phyloP scores from a whole-genome alignment of 2,113 vertebrate genomes.

The Eublepharis macularius region DNA sequence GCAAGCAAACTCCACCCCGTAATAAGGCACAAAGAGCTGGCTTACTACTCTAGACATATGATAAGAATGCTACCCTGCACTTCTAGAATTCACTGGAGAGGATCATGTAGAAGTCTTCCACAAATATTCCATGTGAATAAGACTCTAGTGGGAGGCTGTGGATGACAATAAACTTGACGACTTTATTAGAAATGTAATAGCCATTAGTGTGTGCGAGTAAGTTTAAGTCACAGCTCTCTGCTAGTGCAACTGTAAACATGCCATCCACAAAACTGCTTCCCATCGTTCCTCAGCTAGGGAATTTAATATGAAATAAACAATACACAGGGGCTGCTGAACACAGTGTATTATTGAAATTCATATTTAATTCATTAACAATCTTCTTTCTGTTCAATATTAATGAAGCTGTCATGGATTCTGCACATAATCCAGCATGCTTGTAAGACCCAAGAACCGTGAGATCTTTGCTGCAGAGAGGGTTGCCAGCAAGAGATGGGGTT shows the following conservation, averaged over 20 bases:
- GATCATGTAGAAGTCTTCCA: neutral
- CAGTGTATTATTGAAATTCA: neutral
- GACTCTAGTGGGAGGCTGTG: neutral
- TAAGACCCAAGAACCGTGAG: neutral
- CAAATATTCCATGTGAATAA: neutral
- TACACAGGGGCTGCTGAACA: fast-evolving
- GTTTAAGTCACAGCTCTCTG: neutral
- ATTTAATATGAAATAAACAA: conserved; percentile 1
- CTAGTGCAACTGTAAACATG: conserved; percentile 6
- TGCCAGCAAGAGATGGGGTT: no score
- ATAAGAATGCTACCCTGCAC: neutral
- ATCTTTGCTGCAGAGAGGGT: neutral
- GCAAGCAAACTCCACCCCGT: neutral
- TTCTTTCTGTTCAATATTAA: conserved; percentile 31
- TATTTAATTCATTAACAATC: conserved; percentile 33
- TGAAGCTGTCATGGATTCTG: neutral
- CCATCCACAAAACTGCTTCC: neutral
- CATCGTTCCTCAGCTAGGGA: conserved; percentile 6
- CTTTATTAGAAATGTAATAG: conserved; percentile 8
- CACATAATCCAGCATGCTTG: neutral
- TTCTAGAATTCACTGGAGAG: neutral
- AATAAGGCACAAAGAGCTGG: neutral
- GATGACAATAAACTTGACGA: neutral
- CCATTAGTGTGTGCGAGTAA: neutral
- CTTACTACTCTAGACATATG: neutral